Conservation (phyloP, 2,888 invertebrate species). For the Xanthorhoe designata region DNA sequence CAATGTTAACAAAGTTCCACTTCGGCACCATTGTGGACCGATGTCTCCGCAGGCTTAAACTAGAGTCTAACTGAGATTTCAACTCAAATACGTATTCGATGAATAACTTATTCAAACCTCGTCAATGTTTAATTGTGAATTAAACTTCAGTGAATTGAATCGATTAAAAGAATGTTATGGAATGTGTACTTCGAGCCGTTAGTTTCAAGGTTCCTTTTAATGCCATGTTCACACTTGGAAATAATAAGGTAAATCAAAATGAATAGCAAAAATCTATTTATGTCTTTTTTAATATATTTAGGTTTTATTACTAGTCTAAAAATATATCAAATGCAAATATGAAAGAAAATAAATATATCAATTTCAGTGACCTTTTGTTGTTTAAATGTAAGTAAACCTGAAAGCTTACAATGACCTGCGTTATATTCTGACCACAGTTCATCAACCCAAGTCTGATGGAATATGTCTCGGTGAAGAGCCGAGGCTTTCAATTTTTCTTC, state of each 20-base stretch:
- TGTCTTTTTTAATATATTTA: too few species aligned
- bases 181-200: conserved; percentile 15
- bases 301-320: background rate
- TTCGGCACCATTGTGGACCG: background rate
- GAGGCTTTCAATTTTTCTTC: too few species aligned
- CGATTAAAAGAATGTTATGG: conserved; percentile 23
- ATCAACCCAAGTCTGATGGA: too few species aligned
- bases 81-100: conserved; percentile 38
- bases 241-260: too few species aligned
- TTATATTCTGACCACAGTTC: too few species aligned
- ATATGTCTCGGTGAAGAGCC: too few species aligned
- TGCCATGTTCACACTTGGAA: background rate
- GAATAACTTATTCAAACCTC: conserved; percentile 25
- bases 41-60: conserved; percentile 1
- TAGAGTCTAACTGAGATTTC: conserved; percentile 31
- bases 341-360: too few species aligned
- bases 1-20: background rate
- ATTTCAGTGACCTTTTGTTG: too few species aligned
- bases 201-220: conserved; percentile 1
- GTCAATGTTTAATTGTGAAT: conserved; percentile 25
- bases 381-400: too few species aligned
- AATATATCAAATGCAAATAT: too few species aligned
- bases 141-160: conserved; percentile 25
- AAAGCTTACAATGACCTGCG: too few species aligned
- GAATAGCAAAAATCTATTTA: too few species aligned